phyloP scores from a whole-genome alignment of 2,888 invertebrate genomes.

The Endotricha flammealis region DNA sequence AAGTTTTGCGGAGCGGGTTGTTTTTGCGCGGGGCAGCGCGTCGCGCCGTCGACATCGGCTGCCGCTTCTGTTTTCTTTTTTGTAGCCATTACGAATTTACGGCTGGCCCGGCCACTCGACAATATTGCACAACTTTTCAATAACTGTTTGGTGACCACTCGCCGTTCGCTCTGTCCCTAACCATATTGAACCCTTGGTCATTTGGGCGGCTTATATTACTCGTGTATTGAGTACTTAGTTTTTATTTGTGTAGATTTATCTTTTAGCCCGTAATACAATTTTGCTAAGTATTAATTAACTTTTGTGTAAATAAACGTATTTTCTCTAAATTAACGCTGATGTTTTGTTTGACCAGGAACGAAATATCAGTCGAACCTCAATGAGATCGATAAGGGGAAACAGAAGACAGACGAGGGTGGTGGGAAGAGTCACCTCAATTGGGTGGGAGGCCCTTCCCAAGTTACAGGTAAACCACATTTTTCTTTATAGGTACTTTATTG shows the following conservation, averaged over 20 bases:
- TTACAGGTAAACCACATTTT: conserved; percentile 48
- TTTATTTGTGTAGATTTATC: too few relatives aligned
- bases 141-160: conserved; percentile 61
- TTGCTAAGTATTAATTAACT: too few relatives aligned
- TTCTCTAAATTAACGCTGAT: conserved; percentile 9
- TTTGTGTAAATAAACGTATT: too few relatives aligned
- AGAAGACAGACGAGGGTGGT: conserved; percentile 82
- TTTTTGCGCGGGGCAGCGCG: conserved; percentile 55
- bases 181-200: conserved; percentile 73
- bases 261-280: too few relatives aligned
- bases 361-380: conserved; percentile 87
- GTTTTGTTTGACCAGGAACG: conserved; percentile 77
- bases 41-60: conserved; percentile 41
- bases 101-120: conserved; percentile 67
- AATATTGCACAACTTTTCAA: conserved; percentile 78
- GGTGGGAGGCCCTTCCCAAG: conserved; percentile 71
- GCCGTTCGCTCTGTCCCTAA: conserved; percentile 46
- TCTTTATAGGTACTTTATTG: background rate
- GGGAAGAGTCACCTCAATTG: conserved; percentile 76
- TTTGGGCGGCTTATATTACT: too few relatives aligned
- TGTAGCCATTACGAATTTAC: conserved; percentile 76
- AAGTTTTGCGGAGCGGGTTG: conserved; percentile 56
- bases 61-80: conserved; percentile 64
- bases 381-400: conserved; percentile 88
- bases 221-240: too few relatives aligned